phyloP scores from a whole-genome alignment of 1,140 invertebrate species.

The Tetranychus cinnabarinus region DNA sequence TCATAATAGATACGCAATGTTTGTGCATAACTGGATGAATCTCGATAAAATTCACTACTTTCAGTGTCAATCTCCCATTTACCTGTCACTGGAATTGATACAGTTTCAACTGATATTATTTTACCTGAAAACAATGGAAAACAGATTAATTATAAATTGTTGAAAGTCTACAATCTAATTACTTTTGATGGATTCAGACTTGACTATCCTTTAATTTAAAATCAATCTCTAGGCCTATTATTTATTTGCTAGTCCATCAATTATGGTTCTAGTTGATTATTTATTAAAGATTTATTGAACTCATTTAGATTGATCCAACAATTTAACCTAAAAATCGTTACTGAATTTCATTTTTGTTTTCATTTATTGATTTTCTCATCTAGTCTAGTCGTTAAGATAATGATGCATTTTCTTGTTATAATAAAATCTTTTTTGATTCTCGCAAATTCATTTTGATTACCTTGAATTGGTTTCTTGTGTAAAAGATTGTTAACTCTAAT shows the following conservation, averaged over 20 bases:
- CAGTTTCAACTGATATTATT: constrained; percentile 4
- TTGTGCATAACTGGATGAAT: no score
- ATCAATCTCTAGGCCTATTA: neutral
- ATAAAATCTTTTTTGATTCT: no score
- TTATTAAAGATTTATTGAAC: no score
- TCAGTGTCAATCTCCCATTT: constrained; percentile 4
- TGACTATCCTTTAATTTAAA: neutral
- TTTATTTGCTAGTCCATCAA: no score
- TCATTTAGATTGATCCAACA: no score
- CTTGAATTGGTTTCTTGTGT: neutral
- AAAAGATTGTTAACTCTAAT: neutral
- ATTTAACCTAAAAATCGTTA: no score
- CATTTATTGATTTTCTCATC: no score
- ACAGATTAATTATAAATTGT: neutral
- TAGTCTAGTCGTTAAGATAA: no score
- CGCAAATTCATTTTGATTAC: neutral
- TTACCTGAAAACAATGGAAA: neutral
- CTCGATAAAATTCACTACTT: neutral
- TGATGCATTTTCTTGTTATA: no score
- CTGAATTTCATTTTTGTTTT: no score
- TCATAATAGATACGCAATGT: constrained; percentile 5
- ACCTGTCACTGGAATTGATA: neutral
- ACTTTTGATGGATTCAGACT: neutral
- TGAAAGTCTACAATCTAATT: neutral
- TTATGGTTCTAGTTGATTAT: no score